Base-by-base conservation (phyloP, 2,888 invertebrate genomes). In the Apamea anceps region DNA sequence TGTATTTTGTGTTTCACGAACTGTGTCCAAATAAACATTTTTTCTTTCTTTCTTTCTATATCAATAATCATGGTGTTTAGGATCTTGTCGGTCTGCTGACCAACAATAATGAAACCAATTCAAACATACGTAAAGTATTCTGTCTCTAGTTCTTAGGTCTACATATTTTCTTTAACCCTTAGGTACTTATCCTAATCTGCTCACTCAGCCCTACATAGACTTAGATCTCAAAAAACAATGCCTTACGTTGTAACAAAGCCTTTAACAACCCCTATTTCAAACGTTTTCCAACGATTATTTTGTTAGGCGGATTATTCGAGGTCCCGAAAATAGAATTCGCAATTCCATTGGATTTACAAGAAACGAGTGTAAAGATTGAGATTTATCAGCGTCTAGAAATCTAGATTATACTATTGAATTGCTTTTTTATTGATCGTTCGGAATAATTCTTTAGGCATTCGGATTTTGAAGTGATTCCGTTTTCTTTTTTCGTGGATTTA, bases 321-420 rank as follows among this genome's bases (percentile, higher is more conserved):
- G 45, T 28, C 51, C 12, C 7, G 51, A 81, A 81, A 86, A 85
- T 86, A 72, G 76, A 76, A 77, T 70, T 77, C 57, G 42, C 79
- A 65, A 82, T 85, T 71, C 74, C 74, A 77, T 66, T 72, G 72
- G 75, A 75, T 82, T 74, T 86, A 37, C 71, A 79, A 79, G 72
- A 71, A 75, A 73, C 21, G 54, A 84, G 57, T 68, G 74, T 72
- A 62, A 75, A 74, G 51, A 86, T 76, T 79, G 37, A 32, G 72
- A 79, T 83, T 85, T 83, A 83, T 83, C 74, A 66, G 62, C 66
- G 62, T 75, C 86, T 78, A 79, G 70, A 78, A 85, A 85, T 83
- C 72, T 83, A 75, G 81, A 83, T 85, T 66, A 79, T 79, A 79
- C 71, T 51, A 79, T 76, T 86, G 67, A 86, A 83, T 75, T 74